Base-by-base conservation (phyloP, 2,888 invertebrate species). In the Tineola bisselliella region DNA sequence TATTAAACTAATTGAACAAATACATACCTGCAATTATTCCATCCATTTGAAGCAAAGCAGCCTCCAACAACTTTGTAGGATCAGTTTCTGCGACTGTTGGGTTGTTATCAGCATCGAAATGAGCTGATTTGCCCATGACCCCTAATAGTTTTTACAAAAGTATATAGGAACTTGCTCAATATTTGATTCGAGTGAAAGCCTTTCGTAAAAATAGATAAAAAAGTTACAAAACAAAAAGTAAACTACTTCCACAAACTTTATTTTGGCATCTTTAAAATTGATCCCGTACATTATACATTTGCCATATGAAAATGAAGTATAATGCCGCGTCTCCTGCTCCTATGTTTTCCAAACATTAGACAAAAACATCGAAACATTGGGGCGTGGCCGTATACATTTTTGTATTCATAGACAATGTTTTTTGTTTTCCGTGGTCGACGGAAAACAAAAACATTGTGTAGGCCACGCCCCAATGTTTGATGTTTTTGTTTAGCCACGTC, bases 21-120 rank as follows among this genome's bases (percentile, higher is more conserved):
- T 44, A 67, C 83, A 83, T 78, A 92, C 93, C 93, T 75, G 93
- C 93, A 80, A 95, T 92, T 71, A 95, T 94, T 61, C 94, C 95
- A 81, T 96, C 96, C 93, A 96, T 94, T 82, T 95, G 94, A 73
- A 94, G 89, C 62, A 96, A 87, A 48, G 95, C 95, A 65, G 94
- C 94, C 75, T 94, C 94, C 73, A 96, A 86, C 82, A 95, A 89
- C 81, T 93, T 93, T 70, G 94, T 93, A 63, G 95, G 95, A 80
- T 95, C 95, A 59, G 89, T 81, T 69, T 66, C 66, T 66, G 76
- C 60, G 8, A 48, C 77, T 68, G 86, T 81, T 70, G 82, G 84
- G 69, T 84, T 84, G 72, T 84, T 84, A 68, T 86, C 87, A 70
- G 79, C 84, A 82, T 86, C 86, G 72, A 86, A 76, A 66, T 82